Base-by-base conservation (phyloP, 2,113 vertebrate species). In the Chaetodon auriga region DNA sequence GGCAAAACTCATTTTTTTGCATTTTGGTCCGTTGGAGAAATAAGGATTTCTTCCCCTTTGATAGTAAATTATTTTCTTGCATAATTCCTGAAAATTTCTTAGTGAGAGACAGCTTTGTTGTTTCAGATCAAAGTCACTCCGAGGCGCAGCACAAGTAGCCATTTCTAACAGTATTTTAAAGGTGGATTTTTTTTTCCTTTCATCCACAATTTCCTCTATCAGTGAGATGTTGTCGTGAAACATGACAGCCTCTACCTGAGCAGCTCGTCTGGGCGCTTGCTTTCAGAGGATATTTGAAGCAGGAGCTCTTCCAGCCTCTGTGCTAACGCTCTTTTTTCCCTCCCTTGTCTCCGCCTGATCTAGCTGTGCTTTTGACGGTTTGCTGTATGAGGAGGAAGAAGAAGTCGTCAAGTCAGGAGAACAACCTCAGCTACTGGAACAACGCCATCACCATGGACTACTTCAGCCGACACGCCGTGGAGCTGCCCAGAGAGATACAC, bases 391-490 rank as follows among this genome's bases (percentile, higher is more conserved):
- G 94, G 91, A 97, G 96, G 93, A 99, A 96, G 96, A 99, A 97
- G 93, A 99, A 99, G 95, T 95, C 97, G 0, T 95, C 97, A 57
- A 97, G 96, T 93, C 97, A 98, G 5, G 98, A 99, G 95, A 99
- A 97, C 94, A 99, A 97, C 90, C 95, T 99, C 95, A 99, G 98
- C 95, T 99, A 99, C 89, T 99, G 98, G 98, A 99, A 99, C 95
- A 98, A 99, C 8, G 96, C 97, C 89, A 99, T 99, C 94, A 99
- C 98, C 88, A 99, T 99, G 98, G 98, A 99, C 95, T 99, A 99
- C 95, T 99, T 99, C 95, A 99, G 95, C 95, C 95, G 96, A 60
- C 97, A 99, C 9, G 98, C 98, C 0, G 98, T 99, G 75, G 98
- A 99, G 94, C 90, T 99, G 51, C 98, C 98, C 0, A 95, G 97